A percentile compares a stretch with the other conserved stretches of the same genome.
These are phyloP conservation scores for Phocides pigmalion DNA, from an alignment of 1,140 invertebrate genomes.

Conservation along the genomic window DNA sequence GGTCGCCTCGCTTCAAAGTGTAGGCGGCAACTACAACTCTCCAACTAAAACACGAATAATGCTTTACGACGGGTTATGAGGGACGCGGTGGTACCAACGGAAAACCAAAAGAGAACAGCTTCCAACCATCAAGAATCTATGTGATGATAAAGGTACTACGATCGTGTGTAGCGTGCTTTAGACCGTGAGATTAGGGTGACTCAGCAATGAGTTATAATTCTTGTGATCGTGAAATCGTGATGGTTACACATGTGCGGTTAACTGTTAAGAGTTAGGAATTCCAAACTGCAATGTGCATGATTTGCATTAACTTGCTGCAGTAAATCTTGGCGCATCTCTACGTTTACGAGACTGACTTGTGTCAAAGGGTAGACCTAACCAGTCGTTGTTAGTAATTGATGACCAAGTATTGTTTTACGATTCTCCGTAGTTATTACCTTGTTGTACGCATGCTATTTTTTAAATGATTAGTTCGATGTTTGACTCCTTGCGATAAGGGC, in stretches of 20 bases:
- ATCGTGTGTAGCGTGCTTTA: conserved; percentile 1
- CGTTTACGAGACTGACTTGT: conserved; percentile 6
- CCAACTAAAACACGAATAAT: too few species aligned
- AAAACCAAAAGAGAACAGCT: too few species aligned
- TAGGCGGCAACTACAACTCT: too few species aligned
- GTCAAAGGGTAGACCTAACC: background rate
- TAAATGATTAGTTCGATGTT: too few species aligned
- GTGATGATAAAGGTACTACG: background rate
- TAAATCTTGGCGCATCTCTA: conserved; percentile 13
- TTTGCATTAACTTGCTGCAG: conserved; percentile 31
- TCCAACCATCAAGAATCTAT: too few species aligned
- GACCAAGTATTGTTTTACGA: background rate
- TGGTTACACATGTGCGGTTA: conserved; percentile 42
- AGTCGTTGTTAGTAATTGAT: background rate
- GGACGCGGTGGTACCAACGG: too few species aligned
- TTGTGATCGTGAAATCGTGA: conserved; percentile 48
- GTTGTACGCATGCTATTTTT: too few species aligned
- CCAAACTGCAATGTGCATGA: conserved; percentile 32
- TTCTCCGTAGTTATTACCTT: background rate
- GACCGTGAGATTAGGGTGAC: conserved; percentile 39
- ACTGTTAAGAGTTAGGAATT: conserved; percentile 40
- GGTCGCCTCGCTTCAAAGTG: too few species aligned
- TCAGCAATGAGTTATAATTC: conserved; percentile 48
- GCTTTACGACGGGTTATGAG: too few species aligned
- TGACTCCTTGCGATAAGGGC: too few species aligned